A percentile compares a stretch with the other conserved stretches of the same genome.
Evolutionary conservation across 1,140 invertebrate species (phyloP).

Genomic region (Harpegnathos saltator): DNA sequence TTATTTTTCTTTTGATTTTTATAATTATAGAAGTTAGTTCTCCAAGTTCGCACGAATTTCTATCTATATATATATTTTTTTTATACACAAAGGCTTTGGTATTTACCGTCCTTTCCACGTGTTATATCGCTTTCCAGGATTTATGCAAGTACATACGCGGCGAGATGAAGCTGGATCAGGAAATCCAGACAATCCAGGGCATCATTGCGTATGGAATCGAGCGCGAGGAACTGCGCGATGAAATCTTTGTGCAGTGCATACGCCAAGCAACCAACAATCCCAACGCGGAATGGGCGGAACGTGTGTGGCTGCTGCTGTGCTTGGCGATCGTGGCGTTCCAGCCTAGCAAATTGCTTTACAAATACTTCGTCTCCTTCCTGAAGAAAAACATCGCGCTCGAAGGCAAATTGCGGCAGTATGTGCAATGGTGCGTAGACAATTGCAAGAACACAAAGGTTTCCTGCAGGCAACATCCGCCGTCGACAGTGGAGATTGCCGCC

Average conservation of each 20-base stretch:
- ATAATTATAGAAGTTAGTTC: no score
- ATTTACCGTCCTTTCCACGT: not conserved
- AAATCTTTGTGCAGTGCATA: conserved; percentile 95
- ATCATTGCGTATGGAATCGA: conserved; percentile 95
- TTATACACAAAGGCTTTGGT: no score
- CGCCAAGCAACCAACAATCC: conserved; percentile 94
- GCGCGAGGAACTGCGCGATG: conserved; percentile 94
- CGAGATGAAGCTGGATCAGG: conserved; percentile 93
- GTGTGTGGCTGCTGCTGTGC: conserved; percentile 96
- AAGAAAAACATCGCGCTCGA: conserved; percentile 90
- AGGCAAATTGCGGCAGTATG: conserved; percentile 93
- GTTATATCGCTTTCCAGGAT: conserved; percentile 87
- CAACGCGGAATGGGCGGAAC: conserved; percentile 91
- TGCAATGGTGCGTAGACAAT: conserved; percentile 97
- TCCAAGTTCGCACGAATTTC: no score
- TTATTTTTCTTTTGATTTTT: not conserved
- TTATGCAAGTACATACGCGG: conserved; percentile 94
- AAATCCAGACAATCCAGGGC: conserved; percentile 93
- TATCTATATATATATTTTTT: no score
- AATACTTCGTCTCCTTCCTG: conserved; percentile 91
- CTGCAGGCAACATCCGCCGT: conserved; percentile 94
- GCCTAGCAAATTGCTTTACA: conserved; percentile 94
- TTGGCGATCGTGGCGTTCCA: conserved; percentile 96
- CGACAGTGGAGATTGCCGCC: conserved; percentile 97
- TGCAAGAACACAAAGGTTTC: conserved; percentile 94